A percentile compares a stretch with the other conserved stretches of the same genome.
These are phyloP conservation scores for Clarias platycephalus DNA, from an alignment of 2,797 vertebrate species.

Conservation along the genomic window DNA sequence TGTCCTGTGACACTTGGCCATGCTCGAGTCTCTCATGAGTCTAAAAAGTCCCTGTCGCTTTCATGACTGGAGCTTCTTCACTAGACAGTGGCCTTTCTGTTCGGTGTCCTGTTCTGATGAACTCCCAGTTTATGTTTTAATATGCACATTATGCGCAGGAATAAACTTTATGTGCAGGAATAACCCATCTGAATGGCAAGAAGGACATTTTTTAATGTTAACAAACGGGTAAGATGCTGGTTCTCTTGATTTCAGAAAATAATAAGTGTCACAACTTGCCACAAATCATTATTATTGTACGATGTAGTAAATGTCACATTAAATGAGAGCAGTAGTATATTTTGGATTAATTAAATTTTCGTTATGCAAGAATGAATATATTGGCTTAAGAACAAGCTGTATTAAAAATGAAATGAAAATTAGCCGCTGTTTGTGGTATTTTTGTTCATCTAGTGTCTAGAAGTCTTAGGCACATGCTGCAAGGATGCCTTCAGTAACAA, in stretches of 20 bases:
- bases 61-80: constrained; percentile 27
- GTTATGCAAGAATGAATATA: no score
- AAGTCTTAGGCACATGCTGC: no score
- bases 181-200: background rate
- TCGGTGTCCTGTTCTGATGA: constrained; percentile 1
- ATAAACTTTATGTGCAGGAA: background rate
- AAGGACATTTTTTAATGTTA: background rate
- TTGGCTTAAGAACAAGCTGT: background rate
- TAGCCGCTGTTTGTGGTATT: no score
- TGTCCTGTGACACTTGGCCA: constrained; percentile 72
- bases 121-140: background rate
- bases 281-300: background rate
- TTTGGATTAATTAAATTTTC: background rate
- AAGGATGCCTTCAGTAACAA: no score
- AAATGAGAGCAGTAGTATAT: background rate
- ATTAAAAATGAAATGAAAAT: background rate
- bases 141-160: background rate
- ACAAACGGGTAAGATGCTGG: background rate
- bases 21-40: constrained; percentile 58
- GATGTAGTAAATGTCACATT: background rate
- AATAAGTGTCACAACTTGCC: background rate
- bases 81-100: constrained; percentile 2
- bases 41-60: constrained; percentile 71
- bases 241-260: background rate
- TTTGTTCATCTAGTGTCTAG: no score